Percentiles rank a stretch among this genome's conserved stretches.
Evolutionary conservation across 1,140 invertebrate genomes (phyloP).

Genomic region (Drosophila parvula): DNA sequence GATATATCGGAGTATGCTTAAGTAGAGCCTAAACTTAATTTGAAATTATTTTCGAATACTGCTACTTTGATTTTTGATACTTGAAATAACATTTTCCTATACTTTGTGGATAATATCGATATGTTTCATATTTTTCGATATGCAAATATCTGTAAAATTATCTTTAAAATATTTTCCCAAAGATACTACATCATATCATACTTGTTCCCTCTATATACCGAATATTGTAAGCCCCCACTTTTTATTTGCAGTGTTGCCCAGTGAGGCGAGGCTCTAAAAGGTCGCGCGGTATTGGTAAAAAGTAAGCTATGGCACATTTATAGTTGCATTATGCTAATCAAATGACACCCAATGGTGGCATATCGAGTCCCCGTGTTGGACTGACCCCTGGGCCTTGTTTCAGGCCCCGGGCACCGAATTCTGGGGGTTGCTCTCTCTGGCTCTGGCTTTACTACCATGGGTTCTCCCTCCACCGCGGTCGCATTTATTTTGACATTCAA

Average conservation of each 20-base stretch:
- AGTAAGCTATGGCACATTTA: constrained; percentile 76
- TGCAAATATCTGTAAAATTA: too few relatives aligned
- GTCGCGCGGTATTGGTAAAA: constrained; percentile 54
- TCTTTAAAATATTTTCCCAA: too few relatives aligned
- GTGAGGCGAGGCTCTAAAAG: constrained; percentile 31
- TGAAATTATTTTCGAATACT: too few relatives aligned
- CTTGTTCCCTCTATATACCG: too few relatives aligned
- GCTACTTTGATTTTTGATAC: too few relatives aligned
- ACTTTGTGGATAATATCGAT: too few relatives aligned
- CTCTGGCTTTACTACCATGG: neutral
- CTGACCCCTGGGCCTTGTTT: constrained; percentile 38
- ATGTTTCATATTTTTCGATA: too few relatives aligned
- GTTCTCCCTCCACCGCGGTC: constrained; percentile 23
- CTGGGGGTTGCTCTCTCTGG: constrained; percentile 41
- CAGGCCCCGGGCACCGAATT: constrained; percentile 22
- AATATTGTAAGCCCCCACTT: too few relatives aligned
- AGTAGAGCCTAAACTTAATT: too few relatives aligned
- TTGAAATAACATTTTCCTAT: too few relatives aligned
- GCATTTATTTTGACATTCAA: constrained; percentile 81
- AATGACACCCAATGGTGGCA: constrained; percentile 81
- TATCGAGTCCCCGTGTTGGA: constrained; percentile 53
- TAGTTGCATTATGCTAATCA: constrained; percentile 82
- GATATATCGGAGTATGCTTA: too few relatives aligned
- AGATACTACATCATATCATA: too few relatives aligned
- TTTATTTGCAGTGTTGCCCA: neutral